Percentiles rank a stretch among this genome's conserved stretches.
phyloP scores from a whole-genome alignment of 2,888 invertebrate genomes.

The Chrysolina oricalcia region DNA sequence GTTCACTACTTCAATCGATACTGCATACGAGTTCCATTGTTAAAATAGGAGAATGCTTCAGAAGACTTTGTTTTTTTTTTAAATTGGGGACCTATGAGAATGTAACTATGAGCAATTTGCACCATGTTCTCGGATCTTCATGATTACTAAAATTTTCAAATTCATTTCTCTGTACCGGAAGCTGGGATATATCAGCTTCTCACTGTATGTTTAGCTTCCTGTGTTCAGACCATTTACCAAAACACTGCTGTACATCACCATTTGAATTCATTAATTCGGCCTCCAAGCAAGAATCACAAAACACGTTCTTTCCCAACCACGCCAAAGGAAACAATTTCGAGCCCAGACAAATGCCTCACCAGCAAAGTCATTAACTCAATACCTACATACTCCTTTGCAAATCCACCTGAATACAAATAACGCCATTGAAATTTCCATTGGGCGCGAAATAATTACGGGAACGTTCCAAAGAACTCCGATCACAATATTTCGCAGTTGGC shows the following conservation, averaged over 20 bases:
- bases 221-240: not conserved
- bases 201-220: not conserved
- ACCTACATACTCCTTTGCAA: conserved; percentile 16
- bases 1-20: too few relatives aligned
- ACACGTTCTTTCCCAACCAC: conserved; percentile 4
- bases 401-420: conserved; percentile 21
- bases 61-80: too few relatives aligned
- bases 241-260: not conserved
- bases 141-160: too few relatives aligned
- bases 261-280: not conserved
- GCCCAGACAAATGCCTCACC: not conserved
- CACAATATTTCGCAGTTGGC: conserved; percentile 17
- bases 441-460: conserved; percentile 28
- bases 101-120: too few relatives aligned
- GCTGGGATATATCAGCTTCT: not conserved
- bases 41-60: too few relatives aligned
- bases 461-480: conserved; percentile 25
- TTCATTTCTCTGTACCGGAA: too few relatives aligned
- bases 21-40: too few relatives aligned
- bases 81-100: too few relatives aligned
- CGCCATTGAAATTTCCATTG: conserved; percentile 27
- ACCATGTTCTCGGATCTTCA: too few relatives aligned
- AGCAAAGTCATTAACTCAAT: conserved; percentile 18
- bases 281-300: not conserved
- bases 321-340: conserved; percentile 11